These are phyloP conservation scores for Cyphomyrus discorhynchus DNA, from an alignment of 2,113 vertebrate species.

Conservation along the genomic window DNA sequence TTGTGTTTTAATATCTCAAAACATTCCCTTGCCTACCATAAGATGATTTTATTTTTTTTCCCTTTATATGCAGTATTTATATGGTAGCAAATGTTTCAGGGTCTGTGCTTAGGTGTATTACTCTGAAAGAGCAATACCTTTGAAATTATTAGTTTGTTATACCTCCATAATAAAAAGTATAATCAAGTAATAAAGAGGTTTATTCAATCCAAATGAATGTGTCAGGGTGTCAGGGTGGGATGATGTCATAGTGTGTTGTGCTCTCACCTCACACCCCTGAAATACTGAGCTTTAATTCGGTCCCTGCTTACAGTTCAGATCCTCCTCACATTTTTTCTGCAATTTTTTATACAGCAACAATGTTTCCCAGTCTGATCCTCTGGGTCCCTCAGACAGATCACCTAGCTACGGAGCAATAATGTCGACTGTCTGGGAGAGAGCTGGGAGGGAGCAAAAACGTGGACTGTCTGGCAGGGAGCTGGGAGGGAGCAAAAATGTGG, in stretches of 20 bases:
- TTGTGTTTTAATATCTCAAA: background rate
- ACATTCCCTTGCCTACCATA: background rate
- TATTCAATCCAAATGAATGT: background rate
- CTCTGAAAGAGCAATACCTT: background rate
- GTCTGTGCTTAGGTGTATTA: background rate
- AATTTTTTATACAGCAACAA: background rate
- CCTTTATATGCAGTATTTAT: background rate
- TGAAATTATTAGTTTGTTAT: constrained; percentile 1
- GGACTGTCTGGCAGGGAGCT: background rate
- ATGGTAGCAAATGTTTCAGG: background rate
- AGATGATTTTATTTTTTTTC: background rate
- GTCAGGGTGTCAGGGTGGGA: background rate
- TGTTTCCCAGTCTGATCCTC: background rate
- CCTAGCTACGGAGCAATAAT: background rate
- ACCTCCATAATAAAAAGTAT: background rate
- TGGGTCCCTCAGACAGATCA: too few relatives aligned
- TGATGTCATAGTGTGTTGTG: background rate
- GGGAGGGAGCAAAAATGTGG: too few relatives aligned
- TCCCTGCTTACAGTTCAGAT: background rate
- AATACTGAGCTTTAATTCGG: background rate
- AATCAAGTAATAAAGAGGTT: background rate
- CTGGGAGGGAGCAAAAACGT: background rate
- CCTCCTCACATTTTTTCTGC: too few relatives aligned
- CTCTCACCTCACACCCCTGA: background rate
- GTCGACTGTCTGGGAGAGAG: background rate